Conservation (phyloP, 1,140 invertebrate genomes). For the Gryon sp. region DNA sequence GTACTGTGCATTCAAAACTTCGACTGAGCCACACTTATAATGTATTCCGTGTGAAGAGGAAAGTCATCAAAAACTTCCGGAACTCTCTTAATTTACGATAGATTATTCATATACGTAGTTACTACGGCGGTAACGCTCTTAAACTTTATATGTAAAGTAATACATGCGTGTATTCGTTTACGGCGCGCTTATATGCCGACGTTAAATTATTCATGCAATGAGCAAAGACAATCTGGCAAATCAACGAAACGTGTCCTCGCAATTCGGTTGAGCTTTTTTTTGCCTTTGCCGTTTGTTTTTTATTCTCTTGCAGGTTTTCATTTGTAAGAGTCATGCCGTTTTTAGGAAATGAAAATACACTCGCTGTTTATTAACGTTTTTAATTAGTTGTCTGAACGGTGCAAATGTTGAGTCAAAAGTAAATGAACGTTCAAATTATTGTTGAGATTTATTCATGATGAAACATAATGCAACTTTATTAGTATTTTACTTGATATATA, state of each 20-base stretch:
- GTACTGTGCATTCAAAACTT: conserved; percentile 49
- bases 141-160: conserved; percentile 60
- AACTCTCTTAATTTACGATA: conserved; percentile 51
- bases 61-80: conserved; percentile 62
- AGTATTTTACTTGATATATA: too few species aligned
- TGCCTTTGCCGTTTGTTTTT: background rate
- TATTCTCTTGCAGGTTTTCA: too few species aligned
- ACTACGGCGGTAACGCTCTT: conserved; percentile 37
- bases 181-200: conserved; percentile 20
- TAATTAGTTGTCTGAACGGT: too few species aligned
- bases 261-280: background rate
- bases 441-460: too few species aligned
- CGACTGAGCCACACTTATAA: conserved; percentile 42
- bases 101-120: conserved; percentile 60
- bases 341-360: too few species aligned
- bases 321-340: too few species aligned
- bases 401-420: too few species aligned
- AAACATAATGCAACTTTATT: too few species aligned
- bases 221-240: conserved; percentile 15
- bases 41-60: conserved; percentile 61
- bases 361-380: too few species aligned
- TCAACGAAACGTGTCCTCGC: conserved; percentile 2
- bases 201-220: conserved; percentile 45
- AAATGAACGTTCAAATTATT: too few species aligned
- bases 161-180: conserved; percentile 46